Evolutionary conservation across 2,888 invertebrate genomes (phyloP).

Genomic region (Punctoribates punctum): DNA sequence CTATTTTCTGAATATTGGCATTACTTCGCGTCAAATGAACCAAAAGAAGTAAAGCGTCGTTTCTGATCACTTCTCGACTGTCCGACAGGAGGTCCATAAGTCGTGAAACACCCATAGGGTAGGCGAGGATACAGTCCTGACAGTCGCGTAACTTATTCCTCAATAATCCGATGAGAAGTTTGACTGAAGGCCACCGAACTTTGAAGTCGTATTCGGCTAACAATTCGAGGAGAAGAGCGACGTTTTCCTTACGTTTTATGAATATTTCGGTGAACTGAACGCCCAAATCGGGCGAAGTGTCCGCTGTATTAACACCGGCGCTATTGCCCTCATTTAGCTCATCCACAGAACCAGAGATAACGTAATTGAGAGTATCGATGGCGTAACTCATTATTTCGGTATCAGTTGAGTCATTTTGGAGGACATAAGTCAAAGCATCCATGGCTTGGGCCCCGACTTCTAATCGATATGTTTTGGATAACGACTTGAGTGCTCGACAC

Average conservation of each 20-base stretch:
- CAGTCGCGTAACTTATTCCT: conserved; percentile 66
- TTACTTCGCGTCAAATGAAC: conserved; percentile 90
- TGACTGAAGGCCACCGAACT: conserved; percentile 83
- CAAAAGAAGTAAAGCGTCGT: conserved; percentile 84
- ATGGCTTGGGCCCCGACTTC: conserved; percentile 93
- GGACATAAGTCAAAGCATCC: conserved; percentile 66
- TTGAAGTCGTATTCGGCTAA: conserved; percentile 90
- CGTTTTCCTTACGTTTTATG: conserved; percentile 80
- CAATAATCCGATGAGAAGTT: conserved; percentile 79
- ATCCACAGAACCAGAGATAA: conserved; percentile 62
- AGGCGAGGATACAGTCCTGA: conserved; percentile 58
- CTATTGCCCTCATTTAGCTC: conserved; percentile 3
- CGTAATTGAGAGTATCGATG: conserved; percentile 84
- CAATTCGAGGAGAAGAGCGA: conserved; percentile 72
- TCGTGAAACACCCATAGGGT: conserved; percentile 86
- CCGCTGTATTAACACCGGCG: conserved; percentile 30
- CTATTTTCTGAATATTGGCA: conserved; percentile 96
- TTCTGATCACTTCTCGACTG: conserved; percentile 88
- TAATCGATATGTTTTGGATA: conserved; percentile 75
- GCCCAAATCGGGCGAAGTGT: conserved; percentile 58
- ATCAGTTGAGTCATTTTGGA: conserved; percentile 83
- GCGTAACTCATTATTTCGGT: conserved; percentile 87
- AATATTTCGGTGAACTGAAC: conserved; percentile 97
- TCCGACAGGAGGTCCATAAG: conserved; percentile 94
- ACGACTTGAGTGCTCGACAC: conserved; percentile 83